These are phyloP conservation scores for Metellina segmentata DNA, from an alignment of 2,888 invertebrate species.

Conservation along the genomic window DNA sequence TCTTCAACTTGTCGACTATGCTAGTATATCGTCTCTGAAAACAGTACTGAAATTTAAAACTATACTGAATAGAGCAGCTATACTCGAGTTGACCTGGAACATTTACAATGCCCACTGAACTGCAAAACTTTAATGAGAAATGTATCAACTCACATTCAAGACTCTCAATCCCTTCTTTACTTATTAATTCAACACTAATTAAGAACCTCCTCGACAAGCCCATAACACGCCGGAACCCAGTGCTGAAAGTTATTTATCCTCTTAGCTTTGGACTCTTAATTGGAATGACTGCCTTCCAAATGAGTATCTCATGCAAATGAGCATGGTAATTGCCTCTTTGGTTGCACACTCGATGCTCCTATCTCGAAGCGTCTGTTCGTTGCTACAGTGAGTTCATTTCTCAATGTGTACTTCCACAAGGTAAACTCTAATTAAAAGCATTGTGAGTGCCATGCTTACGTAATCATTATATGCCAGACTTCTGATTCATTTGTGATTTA, in stretches of 20 bases:
- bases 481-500: no score
- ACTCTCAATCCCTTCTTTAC: no score
- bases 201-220: background rate
- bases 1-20: no score
- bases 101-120: background rate
- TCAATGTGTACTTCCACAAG: background rate
- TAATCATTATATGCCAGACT: background rate
- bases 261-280: background rate
- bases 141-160: background rate
- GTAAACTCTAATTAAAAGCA: background rate
- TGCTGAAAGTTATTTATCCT: background rate
- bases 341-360: background rate
- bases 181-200: background rate
- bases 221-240: background rate
- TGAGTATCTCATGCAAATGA: slow-evolving; percentile 30
- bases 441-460: background rate
- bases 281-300: slow-evolving; percentile 10
- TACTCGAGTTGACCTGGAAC: background rate
- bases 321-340: slow-evolving; percentile 30
- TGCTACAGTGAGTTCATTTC: background rate
- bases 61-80: no score
- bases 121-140: background rate
- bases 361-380: background rate
- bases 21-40: no score
- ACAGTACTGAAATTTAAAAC: no score